Percentiles rank a stretch among this genome's conserved stretches.
These are phyloP conservation scores for Steatocranus sp. DNA, from an alignment of 2,797 vertebrate species.

Conservation along the genomic window DNA sequence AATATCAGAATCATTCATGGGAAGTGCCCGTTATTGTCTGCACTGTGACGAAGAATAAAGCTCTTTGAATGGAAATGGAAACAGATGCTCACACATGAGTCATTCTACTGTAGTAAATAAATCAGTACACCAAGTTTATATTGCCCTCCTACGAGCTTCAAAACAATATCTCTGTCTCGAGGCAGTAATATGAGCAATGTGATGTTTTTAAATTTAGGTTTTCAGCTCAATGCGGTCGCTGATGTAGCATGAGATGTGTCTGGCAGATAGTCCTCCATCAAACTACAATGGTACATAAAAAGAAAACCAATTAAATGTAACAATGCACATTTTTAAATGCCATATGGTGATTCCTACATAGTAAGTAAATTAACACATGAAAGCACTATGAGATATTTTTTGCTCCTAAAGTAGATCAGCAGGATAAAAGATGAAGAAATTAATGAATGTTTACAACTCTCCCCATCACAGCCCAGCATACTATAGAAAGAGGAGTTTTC, in stretches of 20 bases:
- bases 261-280: neutral
- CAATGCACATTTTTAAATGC: slow-evolving; percentile 17
- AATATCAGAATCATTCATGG: slow-evolving; percentile 36
- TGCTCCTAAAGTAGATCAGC: neutral
- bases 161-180: slow-evolving; percentile 19
- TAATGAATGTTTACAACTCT: neutral
- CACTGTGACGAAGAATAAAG: slow-evolving; percentile 38
- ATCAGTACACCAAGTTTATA: slow-evolving; percentile 36
- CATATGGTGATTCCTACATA: slow-evolving; percentile 17
- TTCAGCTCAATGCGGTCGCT: slow-evolving; percentile 21
- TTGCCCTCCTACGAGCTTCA: neutral
- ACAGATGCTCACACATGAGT: slow-evolving; percentile 55
- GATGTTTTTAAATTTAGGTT: slow-evolving; percentile 22
- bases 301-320: slow-evolving; percentile 13
- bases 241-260: slow-evolving; percentile 22
- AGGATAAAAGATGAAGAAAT: neutral
- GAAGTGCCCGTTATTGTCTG: slow-evolving; percentile 40
- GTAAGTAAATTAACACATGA: neutral
- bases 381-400: neutral
- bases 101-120: slow-evolving; percentile 40
- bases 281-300: slow-evolving; percentile 6
- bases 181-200: neutral
- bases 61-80: slow-evolving; percentile 40
- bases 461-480: neutral
- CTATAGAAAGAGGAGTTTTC: neutral